Evolutionary conservation across 2,888 invertebrate genomes (phyloP), one percentile per base, ranked within the genome.

Genomic region (Hirtodrosophila trivittata): DNA sequence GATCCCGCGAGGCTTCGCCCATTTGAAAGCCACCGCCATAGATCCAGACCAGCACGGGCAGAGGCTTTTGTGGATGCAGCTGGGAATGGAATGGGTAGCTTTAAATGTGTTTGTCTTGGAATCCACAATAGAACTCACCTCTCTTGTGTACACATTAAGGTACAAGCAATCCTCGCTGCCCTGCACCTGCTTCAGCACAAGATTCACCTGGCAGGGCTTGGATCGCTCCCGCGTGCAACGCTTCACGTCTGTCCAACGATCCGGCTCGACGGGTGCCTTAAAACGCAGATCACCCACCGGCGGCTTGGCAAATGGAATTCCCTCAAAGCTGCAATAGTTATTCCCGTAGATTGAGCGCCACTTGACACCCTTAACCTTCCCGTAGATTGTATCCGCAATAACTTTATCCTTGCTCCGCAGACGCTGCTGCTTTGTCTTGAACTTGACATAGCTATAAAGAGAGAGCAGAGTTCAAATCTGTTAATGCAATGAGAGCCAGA

Each of bases 131-230:
- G 0, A 10, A 66, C 86, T 78, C 55, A 91, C 91, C 65, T 86
- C 80, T 65, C 87, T 88, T 0, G 90, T 89, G 39, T 89, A 90
- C 3, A 92, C 91, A 82, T 92, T 92, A 9, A 93, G 84, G 74
- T 92, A 92, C 6, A 92, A 77, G 65, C 93, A 93, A 72, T 93
- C 92, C 83, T 93, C 93, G 45, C 88, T 87, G 21, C 93, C 93
- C 62, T 91, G 89, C 33, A 90, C 81, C 68, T 89, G 88, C 28
- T 90, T 87, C 43, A 88, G 52, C 8, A 91, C 84, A 4, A 89
- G 75, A 68, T 91, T 89, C 49, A 87, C 84, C 65, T 92, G 91
- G 35, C 89, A 86, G 38, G 90, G 90, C 42, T 89, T 80, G 3
- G 88, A 66, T 1, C 88, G 88, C 39, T 89, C 87, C n/a, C 83